A percentile compares a stretch with the other conserved stretches of the same genome.
phyloP scores from a whole-genome alignment of 1,140 invertebrate species.

The Magallana angulata region DNA sequence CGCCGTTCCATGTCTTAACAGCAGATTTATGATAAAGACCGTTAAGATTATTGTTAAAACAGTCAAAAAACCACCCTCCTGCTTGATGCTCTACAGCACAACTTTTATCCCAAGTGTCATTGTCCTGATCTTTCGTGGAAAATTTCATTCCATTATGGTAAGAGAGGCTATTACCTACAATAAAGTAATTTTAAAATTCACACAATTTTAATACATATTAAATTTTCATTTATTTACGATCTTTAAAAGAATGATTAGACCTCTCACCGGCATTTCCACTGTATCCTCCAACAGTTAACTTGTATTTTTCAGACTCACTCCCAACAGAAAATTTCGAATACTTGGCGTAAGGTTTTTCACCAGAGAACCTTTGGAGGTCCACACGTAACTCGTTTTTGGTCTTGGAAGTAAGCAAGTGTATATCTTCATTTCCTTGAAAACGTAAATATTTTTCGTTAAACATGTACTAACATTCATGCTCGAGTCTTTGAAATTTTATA shows the following conservation, averaged over 20 bases:
- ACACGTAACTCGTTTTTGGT: conserved; percentile 44
- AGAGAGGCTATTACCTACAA: conserved; percentile 15
- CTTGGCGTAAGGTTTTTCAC: conserved; percentile 41
- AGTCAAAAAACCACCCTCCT: conserved; percentile 29
- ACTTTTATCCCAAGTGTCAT: not conserved
- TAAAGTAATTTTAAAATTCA: too few species aligned
- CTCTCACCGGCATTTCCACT: conserved; percentile 45
- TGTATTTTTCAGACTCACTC: conserved; percentile 38
- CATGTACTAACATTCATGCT: too few species aligned
- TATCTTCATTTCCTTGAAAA: conserved; percentile 47
- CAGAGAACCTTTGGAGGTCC: conserved; percentile 53
- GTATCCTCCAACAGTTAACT: conserved; percentile 43
- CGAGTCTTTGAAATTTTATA: too few species aligned
- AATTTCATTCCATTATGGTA: conserved; percentile 27
- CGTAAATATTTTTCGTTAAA: too few species aligned
- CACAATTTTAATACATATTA: too few species aligned
- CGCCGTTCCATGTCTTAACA: not conserved
- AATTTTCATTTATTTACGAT: too few species aligned
- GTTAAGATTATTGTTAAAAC: conserved; percentile 19
- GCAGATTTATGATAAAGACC: conserved; percentile 2
- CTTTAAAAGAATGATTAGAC: too few species aligned
- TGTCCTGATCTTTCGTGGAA: conserved; percentile 36
- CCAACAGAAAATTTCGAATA: conserved; percentile 49
- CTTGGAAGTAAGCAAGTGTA: conserved; percentile 29
- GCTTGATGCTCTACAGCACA: not conserved